Percentiles rank a stretch among this genome's conserved stretches.
These are phyloP conservation scores for Triplophysa siluroides DNA, from an alignment of 2,113 vertebrate genomes.

Conservation along the genomic window DNA sequence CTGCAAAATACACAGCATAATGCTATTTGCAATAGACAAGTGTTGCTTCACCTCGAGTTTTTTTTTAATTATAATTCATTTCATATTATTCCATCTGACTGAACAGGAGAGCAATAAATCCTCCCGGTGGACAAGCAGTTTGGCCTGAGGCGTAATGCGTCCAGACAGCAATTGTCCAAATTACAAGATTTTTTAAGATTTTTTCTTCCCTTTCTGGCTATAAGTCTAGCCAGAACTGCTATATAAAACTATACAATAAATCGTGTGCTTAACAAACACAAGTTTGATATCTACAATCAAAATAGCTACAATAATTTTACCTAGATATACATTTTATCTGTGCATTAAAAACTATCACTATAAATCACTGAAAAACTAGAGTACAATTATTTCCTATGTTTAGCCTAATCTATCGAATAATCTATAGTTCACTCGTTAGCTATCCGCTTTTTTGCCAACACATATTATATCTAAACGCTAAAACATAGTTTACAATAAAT, in stretches of 20 bases:
- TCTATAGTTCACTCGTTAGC: no score
- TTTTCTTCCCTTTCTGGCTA: background rate
- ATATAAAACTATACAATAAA: constrained; percentile 9
- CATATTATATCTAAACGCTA: no score
- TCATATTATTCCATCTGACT: background rate
- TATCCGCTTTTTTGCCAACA: no score
- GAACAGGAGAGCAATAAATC: background rate
- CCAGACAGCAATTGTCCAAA: constrained; percentile 27
- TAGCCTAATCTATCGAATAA: no score
- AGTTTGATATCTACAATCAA: background rate
- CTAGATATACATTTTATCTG: background rate
- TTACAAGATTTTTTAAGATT: background rate
- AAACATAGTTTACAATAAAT: no score
- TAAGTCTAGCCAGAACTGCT: background rate
- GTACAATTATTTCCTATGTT: background rate
- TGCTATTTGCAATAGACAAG: background rate
- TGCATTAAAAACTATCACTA: background rate
- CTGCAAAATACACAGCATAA: no score
- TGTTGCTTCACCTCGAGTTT: background rate
- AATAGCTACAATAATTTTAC: background rate
- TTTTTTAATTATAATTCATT: background rate
- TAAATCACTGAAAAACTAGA: background rate
- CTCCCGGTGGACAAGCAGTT: constrained; percentile 24
- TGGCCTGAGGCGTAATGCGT: constrained; percentile 34
- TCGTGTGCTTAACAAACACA: background rate